phyloP scores from a whole-genome alignment of 2,113 vertebrate species.

The Ceuthmochares aereus region DNA sequence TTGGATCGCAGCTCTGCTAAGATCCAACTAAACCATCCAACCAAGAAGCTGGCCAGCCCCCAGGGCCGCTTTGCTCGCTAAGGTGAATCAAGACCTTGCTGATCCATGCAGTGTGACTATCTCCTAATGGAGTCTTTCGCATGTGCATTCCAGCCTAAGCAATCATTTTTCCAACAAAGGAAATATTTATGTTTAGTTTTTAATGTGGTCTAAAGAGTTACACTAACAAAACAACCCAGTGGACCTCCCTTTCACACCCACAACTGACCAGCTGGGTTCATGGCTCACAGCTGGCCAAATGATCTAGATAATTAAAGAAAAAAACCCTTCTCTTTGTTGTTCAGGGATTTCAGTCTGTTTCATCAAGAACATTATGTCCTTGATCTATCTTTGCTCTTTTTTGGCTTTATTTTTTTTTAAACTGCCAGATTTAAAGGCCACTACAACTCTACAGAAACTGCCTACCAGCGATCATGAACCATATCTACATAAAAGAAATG shows the following conservation, averaged over 20 bases:
- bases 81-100: neutral
- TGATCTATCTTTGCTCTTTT: conserved; percentile 67
- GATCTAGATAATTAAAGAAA: conserved; percentile 80
- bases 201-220: neutral
- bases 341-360: conserved; percentile 72
- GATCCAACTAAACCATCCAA: conserved; percentile 2
- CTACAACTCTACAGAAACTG: neutral
- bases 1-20: conserved; percentile 2
- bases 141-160: neutral
- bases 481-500: conserved; percentile 54
- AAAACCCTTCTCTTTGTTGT: conserved; percentile 55
- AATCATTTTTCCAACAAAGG: neutral
- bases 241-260: conserved; percentile 43
- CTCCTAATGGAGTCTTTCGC: fast-evolving
- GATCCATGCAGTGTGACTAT: neutral
- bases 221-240: neutral
- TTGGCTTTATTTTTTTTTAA: conserved; percentile 10
- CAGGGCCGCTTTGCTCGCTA: neutral
- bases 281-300: conserved; percentile 79
- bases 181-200: conserved; percentile 1
- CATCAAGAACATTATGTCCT: conserved; percentile 76
- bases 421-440: conserved; percentile 47
- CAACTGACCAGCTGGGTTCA: conserved; percentile 68
- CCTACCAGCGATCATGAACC: conserved; percentile 9
- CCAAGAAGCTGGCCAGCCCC: neutral